Evolutionary conservation across 2,888 invertebrate genomes (phyloP), one percentile per base, ranked within the genome.

Genomic region (Drosophila leonis): DNA sequence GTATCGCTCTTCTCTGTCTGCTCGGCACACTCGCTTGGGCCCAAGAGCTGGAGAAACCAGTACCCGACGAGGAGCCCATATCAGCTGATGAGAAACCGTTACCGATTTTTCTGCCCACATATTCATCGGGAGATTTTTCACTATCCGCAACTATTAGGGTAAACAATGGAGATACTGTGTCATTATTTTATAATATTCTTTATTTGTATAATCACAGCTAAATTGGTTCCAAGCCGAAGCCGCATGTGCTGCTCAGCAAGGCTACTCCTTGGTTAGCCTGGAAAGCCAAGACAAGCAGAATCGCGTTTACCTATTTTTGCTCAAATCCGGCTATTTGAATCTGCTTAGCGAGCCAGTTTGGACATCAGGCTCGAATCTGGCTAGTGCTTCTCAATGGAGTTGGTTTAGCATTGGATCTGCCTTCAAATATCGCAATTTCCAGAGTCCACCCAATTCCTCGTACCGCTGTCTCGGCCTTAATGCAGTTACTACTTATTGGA

Each of bases 141-240:
- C 5, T 66, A 10, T 64, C 44, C 2, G 6, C 20, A 8, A 0
- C 41, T 15, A 1, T 27, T 8, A 37, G 55, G 44, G 18, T 63
- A 31, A 33, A 0, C 1, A 51, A 10, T 9, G 9, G 15, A 1
- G 0, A 20, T 2, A 15, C 31, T 12, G 20, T 33, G 9, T 2
- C 5, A n/a, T 24, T 35, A 8, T 9, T n/a, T 8, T 9, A 15
- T 24, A 20, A 24, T 51, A 20, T 15, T 33, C 0, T 35, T 33
- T 35, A 37, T 24, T 18, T 24, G 2, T 35, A 33, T 18, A 35
- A 29, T 8, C 13, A 6, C 8, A 75, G 75, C 6, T 60, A 0
- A 75, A 60, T 62, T 75, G 75, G 71, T 75, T 68, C 33, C 39
- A 68, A 52, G 70, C 70, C 5, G 15, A 68, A 52, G 69, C 62